Conservation (phyloP, 2,797 vertebrate species). For the Zenarchopterus dispar region DNA sequence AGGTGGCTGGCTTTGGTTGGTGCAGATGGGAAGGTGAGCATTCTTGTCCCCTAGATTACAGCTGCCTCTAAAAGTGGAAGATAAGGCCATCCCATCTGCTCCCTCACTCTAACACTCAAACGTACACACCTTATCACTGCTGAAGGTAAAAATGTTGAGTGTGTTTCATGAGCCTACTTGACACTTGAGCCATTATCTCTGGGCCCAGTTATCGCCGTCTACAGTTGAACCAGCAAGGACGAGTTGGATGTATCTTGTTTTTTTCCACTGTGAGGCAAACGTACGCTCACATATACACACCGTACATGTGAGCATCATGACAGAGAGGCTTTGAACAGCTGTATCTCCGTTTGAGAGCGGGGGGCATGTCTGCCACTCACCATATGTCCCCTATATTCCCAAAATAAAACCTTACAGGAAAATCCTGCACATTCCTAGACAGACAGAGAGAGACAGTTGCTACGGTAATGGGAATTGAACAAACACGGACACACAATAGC, state of each 20-base stretch:
- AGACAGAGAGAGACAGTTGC: conserved; percentile 26
- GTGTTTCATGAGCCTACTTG: conserved; percentile 43
- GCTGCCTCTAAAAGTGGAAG: conserved; percentile 41
- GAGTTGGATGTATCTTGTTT: not conserved
- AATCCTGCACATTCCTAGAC: conserved; percentile 62
- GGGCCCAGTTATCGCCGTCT: conserved; percentile 34
- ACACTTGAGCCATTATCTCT: conserved; percentile 21
- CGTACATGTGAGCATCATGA: conserved; percentile 53
- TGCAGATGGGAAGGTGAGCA: conserved; percentile 16
- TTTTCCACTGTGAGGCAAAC: conserved; percentile 4
- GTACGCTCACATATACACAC: conserved; percentile 11
- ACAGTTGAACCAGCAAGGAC: conserved; percentile 21
- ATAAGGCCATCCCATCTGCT: conserved; percentile 23
- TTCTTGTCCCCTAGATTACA: conserved; percentile 46
- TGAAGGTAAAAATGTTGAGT: conserved; percentile 48
- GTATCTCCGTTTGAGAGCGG: conserved; percentile 51
- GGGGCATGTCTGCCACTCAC: conserved; percentile 67
- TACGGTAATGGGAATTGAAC: not conserved
- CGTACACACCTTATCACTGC: conserved; percentile 30
- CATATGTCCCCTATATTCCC: conserved; percentile 73
- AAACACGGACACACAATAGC: not conserved
- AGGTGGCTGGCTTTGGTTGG: conserved; percentile 34
- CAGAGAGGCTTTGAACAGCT: conserved; percentile 73
- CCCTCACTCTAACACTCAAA: conserved; percentile 12
- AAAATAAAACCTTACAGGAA: conserved; percentile 73